These are phyloP conservation scores for Myotis daubentonii DNA, from an alignment of 2,797 vertebrate species.

Conservation along the genomic window DNA sequence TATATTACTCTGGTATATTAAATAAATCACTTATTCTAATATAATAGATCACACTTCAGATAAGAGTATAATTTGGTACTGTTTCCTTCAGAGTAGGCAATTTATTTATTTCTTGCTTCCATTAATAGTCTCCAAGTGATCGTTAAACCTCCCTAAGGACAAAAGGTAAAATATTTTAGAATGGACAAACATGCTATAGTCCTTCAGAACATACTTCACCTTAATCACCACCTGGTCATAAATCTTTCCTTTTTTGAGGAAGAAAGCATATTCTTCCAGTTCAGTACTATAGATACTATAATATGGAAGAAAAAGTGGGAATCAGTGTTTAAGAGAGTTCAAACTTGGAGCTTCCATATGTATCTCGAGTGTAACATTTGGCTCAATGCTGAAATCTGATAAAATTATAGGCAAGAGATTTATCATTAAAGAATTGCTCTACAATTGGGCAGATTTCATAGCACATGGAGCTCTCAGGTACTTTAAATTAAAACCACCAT, in stretches of 20 bases:
- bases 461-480: background rate
- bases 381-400: slow-evolving; percentile 28
- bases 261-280: slow-evolving; percentile 44
- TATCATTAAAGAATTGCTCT: slow-evolving; percentile 27
- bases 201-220: background rate
- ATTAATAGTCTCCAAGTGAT: background rate
- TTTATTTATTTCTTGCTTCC: slow-evolving; percentile 38
- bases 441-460: slow-evolving; percentile 20
- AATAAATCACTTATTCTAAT: slow-evolving; percentile 41
- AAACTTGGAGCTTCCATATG: slow-evolving; percentile 4
- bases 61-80: background rate
- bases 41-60: background rate
- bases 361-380: slow-evolving; percentile 41
- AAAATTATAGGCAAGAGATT: slow-evolving; percentile 35
- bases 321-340: background rate
- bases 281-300: background rate
- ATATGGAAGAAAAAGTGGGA: slow-evolving; percentile 23
- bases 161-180: slow-evolving; percentile 31
- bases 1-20: slow-evolving; percentile 4
- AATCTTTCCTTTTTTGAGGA: slow-evolving; percentile 22
- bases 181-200: background rate
- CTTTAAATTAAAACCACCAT: slow-evolving; percentile 31
- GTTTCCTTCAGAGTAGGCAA: slow-evolving; percentile 16
- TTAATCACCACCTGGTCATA: slow-evolving; percentile 50
- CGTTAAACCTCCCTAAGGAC: background rate